phyloP scores from a whole-genome alignment of 2,113 vertebrate species.

The Heterotilapia buettikoferi region DNA sequence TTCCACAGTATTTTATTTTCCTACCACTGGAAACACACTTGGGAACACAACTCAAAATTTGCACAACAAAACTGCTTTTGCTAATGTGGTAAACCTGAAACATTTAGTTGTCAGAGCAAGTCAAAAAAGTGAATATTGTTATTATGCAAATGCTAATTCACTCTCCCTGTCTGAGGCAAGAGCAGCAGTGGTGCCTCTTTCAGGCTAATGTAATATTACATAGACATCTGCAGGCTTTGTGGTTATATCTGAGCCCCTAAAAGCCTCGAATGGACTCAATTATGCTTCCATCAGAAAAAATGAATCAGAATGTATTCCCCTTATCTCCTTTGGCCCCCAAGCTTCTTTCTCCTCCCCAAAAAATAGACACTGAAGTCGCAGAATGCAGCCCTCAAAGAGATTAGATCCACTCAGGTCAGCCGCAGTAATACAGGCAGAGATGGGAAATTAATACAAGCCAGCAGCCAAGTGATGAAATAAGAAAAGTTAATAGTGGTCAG shows the following conservation, averaged over 20 bases:
- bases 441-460: background rate
- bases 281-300: slow-evolving; percentile 27
- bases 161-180: background rate
- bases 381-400: background rate
- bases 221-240: background rate
- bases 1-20: background rate
- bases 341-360: background rate
- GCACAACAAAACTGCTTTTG: background rate
- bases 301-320: slow-evolving; percentile 10
- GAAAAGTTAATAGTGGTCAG: background rate
- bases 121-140: slow-evolving; percentile 13
- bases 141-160: slow-evolving; percentile 19
- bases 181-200: background rate
- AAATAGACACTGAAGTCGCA: background rate
- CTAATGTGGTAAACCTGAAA: background rate
- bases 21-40: background rate
- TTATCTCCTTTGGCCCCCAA: background rate
- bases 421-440: background rate
- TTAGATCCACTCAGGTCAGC: background rate
- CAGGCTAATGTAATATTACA: slow-evolving; percentile 12
- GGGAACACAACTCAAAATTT: background rate
- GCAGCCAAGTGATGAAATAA: background rate
- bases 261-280: slow-evolving; percentile 39
- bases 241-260: slow-evolving; percentile 9
- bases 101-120: background rate